Percentiles rank a stretch among this genome's conserved stretches.
These are phyloP conservation scores for Anthopleura xanthogrammica DNA, from an alignment of 92 coral and sea anemone genomes.

Conservation along the genomic window DNA sequence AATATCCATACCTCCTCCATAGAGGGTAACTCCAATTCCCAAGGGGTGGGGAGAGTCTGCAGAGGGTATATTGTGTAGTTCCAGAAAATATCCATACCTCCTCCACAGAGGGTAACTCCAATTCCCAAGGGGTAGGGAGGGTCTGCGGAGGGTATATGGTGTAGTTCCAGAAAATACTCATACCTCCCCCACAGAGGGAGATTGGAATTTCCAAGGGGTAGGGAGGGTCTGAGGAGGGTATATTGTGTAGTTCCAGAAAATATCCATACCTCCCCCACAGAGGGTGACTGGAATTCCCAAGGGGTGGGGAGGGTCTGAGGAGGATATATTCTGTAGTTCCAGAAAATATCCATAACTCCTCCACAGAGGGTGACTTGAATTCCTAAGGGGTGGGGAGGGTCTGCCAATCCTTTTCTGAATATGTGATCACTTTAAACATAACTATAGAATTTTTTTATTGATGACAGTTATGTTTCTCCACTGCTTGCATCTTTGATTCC, in stretches of 20 bases:
- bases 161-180: background rate
- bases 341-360: background rate
- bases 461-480: slow-evolving; percentile 66
- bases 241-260: background rate
- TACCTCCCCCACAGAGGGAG: background rate
- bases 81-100: background rate
- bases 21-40: background rate
- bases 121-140: background rate
- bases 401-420: too few relatives aligned
- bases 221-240: slow-evolving; percentile 5
- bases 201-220: background rate
- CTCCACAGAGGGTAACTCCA: background rate
- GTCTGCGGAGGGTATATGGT: background rate
- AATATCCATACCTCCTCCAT: background rate
- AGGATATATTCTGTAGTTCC: background rate
- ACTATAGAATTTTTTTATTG: background rate
- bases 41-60: background rate
- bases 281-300: too few relatives aligned
- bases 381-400: too few relatives aligned
- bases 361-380: too few relatives aligned
- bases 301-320: background rate
- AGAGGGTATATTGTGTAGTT: background rate
- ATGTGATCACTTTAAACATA: too few relatives aligned
- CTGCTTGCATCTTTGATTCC: slow-evolving; percentile 70
- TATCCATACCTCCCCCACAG: background rate